phyloP scores from a whole-genome alignment of 2,797 vertebrate species.

The Anolis apletophallus region DNA sequence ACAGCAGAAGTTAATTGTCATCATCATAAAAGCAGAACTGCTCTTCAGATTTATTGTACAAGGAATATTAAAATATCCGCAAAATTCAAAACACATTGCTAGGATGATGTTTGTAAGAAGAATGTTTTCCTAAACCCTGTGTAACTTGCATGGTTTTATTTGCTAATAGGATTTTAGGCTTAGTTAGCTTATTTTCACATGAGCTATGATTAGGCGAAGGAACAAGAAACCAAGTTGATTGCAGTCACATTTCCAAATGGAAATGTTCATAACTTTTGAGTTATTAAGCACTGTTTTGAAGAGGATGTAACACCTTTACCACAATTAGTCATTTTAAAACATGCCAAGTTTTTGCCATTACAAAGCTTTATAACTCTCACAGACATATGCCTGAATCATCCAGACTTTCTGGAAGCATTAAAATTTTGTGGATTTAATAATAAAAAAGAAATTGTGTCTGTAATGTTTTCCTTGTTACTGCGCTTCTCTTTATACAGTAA shows the following conservation, averaged over 20 bases:
- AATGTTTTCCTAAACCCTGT: background rate
- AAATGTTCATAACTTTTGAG: background rate
- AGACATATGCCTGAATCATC: constrained; percentile 43
- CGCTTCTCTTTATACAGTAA: constrained; percentile 62
- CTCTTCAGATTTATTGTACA: constrained; percentile 51
- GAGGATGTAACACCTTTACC: constrained; percentile 27
- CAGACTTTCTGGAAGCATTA: constrained; percentile 63
- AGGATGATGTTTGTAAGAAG: constrained; percentile 43
- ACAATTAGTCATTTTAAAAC: constrained; percentile 18
- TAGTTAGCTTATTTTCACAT: background rate
- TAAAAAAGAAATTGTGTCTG: constrained; percentile 31
- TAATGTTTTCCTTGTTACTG: constrained; percentile 58
- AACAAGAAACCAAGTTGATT: constrained; percentile 1
- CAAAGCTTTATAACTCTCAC: constrained; percentile 27
- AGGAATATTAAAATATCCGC: constrained; percentile 15
- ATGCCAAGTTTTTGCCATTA: constrained; percentile 21
- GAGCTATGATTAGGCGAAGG: background rate
- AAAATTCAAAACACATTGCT: constrained; percentile 37
- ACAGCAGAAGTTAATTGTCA: too few relatives aligned
- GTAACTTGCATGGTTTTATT: background rate
- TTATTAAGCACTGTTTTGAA: constrained; percentile 6
- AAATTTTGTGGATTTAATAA: constrained; percentile 54
- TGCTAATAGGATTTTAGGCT: constrained; percentile 28
- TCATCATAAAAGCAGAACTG: constrained; percentile 4
- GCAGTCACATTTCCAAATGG: constrained; percentile 30